Percentiles rank a stretch among this genome's conserved stretches.
phyloP scores from a whole-genome alignment of 2,888 invertebrate species.

The Napeogenes sylphis region DNA sequence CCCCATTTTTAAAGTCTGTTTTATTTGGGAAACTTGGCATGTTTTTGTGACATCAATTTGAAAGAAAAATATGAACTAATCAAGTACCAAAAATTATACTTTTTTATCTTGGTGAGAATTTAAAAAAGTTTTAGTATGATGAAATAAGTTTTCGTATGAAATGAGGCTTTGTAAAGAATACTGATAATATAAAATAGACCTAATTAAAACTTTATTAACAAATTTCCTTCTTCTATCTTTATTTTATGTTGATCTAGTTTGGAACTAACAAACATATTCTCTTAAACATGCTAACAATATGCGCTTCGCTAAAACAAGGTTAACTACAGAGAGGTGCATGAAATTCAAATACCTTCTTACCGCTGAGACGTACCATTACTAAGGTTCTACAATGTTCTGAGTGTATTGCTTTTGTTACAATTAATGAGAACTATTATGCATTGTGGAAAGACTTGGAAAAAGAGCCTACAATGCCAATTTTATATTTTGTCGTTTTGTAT shows the following conservation, averaged over 20 bases:
- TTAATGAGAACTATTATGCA: constrained; percentile 13
- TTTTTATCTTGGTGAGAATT: background rate
- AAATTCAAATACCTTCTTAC: constrained; percentile 15
- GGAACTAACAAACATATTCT: background rate
- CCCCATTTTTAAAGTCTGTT: background rate
- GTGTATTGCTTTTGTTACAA: background rate
- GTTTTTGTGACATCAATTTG: background rate
- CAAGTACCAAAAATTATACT: background rate
- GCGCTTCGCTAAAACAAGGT: constrained; percentile 11
- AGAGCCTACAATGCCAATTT: background rate
- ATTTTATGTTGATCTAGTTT: too few relatives aligned
- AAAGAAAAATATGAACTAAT: constrained; percentile 5
- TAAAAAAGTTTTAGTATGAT: constrained; percentile 2
- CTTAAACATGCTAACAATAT: constrained; percentile 3
- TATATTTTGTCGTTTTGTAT: too few relatives aligned
- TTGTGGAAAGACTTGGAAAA: constrained; percentile 1
- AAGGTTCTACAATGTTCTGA: background rate
- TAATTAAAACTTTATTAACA: too few relatives aligned
- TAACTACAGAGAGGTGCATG: constrained; percentile 17
- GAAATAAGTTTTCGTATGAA: background rate
- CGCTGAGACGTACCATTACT: constrained; percentile 15
- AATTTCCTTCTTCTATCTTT: too few relatives aligned
- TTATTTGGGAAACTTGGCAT: background rate
- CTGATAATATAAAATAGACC: too few relatives aligned
- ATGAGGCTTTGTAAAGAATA: background rate